Conservation (phyloP, 2,797 vertebrate species). For the Pagetopsis macropterus region DNA sequence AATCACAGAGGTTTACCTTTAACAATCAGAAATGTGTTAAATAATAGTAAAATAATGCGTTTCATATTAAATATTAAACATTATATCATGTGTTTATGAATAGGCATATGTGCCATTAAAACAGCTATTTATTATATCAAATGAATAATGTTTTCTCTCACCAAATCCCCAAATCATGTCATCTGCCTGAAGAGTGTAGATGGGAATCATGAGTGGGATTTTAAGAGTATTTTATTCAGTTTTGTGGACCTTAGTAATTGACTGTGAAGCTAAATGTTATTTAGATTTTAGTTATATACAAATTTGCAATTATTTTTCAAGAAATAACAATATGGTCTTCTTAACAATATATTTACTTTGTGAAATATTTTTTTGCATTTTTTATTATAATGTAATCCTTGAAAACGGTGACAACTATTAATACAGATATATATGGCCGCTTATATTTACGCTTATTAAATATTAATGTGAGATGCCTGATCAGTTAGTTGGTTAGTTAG, state of each 20-base stretch:
- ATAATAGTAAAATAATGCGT: background rate
- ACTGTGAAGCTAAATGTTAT: background rate
- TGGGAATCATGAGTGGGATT: background rate
- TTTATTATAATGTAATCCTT: background rate
- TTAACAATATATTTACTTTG: too few species aligned
- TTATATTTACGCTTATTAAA: background rate
- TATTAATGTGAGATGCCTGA: background rate
- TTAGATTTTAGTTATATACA: background rate
- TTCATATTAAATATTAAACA: background rate
- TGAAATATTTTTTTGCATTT: too few species aligned
- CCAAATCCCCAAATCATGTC: background rate
- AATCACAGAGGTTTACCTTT: background rate
- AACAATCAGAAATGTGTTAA: background rate
- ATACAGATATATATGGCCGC: background rate
- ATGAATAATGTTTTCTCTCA: background rate
- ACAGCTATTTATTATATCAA: background rate
- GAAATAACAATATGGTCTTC: accelerated
- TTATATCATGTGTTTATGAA: background rate
- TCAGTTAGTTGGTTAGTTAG: background rate
- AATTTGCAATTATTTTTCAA: background rate
- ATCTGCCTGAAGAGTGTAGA: background rate
- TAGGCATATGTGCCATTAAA: background rate
- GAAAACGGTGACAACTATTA: background rate
- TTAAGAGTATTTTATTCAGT: background rate
- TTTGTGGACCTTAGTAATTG: background rate